Evolutionary conservation across 2,113 vertebrate genomes (phyloP).

Genomic region (Prunella fulvescens): DNA sequence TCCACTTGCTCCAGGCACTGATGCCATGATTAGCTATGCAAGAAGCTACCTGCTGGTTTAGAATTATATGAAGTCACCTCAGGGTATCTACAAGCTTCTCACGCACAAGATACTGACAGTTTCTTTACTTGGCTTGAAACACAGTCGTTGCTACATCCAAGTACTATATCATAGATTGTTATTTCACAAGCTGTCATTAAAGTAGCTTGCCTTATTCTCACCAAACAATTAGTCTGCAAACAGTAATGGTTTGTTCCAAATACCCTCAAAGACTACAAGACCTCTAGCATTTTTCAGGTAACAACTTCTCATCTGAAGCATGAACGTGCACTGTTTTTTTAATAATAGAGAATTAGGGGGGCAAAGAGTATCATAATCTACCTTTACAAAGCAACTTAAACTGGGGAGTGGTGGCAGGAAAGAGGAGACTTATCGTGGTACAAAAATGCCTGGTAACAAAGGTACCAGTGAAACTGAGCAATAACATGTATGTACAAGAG

Average conservation of each 20-base stretch:
- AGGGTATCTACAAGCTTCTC: conserved; percentile 81
- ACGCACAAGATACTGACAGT: conserved; percentile 78
- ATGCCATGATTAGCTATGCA: conserved; percentile 82
- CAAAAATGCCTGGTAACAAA: conserved; percentile 8
- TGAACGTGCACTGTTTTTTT: not conserved
- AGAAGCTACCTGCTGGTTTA: conserved; percentile 85
- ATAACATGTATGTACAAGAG: not conserved
- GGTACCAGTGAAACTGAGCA: not conserved
- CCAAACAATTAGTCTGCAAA: conserved; percentile 70
- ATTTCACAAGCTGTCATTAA: conserved; percentile 80
- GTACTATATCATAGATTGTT: conserved; percentile 73
- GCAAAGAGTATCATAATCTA: not conserved
- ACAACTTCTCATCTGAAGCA: conserved; percentile 36
- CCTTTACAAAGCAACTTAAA: conserved; percentile 48
- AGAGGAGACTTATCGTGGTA: not conserved
- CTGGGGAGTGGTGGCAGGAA: not conserved
- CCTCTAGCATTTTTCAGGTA: conserved; percentile 31
- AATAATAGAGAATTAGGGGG: not conserved
- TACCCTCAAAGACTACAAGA: conserved; percentile 56
- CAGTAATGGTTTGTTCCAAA: conserved; percentile 73
- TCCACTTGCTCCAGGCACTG: conserved; percentile 77
- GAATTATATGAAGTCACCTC: conserved; percentile 79
- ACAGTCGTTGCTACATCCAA: conserved; percentile 74
- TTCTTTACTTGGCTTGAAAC: conserved; percentile 74
- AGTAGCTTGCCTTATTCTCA: conserved; percentile 66